Percentiles rank a stretch among this genome's conserved stretches.
Evolutionary conservation across 1,140 invertebrate species (phyloP).

Genomic region (Drosophila ambigua): DNA sequence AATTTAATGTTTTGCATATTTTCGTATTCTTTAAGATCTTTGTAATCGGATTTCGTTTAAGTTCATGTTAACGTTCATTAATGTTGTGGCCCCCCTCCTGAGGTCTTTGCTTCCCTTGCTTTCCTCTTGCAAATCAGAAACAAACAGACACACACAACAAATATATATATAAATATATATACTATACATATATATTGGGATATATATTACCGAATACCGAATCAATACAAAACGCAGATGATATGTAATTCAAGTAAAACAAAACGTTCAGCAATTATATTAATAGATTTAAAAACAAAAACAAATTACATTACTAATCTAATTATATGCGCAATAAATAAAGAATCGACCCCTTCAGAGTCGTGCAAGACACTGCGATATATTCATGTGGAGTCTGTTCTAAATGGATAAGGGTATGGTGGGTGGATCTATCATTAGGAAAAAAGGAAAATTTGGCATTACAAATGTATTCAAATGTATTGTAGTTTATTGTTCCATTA

Average conservation of each 20-base stretch:
- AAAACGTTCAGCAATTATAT: constrained; percentile 77
- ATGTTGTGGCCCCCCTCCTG: constrained; percentile 27
- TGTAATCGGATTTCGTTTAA: constrained; percentile 13
- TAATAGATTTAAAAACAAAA: constrained; percentile 76
- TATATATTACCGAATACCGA: constrained; percentile 48
- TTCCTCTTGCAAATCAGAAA: constrained; percentile 41
- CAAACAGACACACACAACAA: constrained; percentile 32
- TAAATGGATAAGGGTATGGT: neutral
- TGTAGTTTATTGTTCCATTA: constrained; percentile 56
- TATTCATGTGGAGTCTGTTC: neutral
- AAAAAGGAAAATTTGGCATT: constrained; percentile 12
- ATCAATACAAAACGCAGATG: constrained; percentile 60
- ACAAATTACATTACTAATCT: constrained; percentile 76
- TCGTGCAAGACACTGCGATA: constrained; percentile 56
- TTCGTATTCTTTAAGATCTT: constrained; percentile 1
- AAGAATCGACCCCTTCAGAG: constrained; percentile 57
- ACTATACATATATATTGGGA: constrained; percentile 29
- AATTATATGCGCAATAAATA: constrained; percentile 81
- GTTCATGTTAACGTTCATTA: constrained; percentile 30
- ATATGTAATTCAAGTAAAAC: constrained; percentile 66
- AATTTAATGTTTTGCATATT: constrained; percentile 18
- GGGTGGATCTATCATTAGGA: too few species aligned
- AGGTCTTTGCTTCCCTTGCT: constrained; percentile 13
- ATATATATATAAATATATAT: constrained; percentile 40
- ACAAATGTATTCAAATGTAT: constrained; percentile 17